Conservation (phyloP, 2,888 invertebrate genomes). For the Phengaris alcon region DNA sequence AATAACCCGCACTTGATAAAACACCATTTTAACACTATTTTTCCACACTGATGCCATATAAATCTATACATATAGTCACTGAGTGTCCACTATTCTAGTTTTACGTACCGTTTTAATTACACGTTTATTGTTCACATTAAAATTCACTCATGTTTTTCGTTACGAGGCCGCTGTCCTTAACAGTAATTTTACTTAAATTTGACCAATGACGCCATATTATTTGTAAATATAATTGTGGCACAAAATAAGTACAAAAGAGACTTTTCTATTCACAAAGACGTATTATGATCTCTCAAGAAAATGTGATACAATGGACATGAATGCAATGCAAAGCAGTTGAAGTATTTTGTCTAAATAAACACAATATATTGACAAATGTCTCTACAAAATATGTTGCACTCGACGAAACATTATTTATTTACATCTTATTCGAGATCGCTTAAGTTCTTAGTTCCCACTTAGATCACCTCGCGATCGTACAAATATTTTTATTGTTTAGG, state of each 20-base stretch:
- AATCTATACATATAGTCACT: no score
- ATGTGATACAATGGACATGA: neutral
- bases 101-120: no score
- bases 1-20: no score
- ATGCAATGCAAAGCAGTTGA: conserved; percentile 29
- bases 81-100: no score
- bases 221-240: neutral
- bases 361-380: conserved; percentile 37
- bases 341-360: conserved; percentile 34
- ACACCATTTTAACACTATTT: no score
- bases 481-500: conserved; percentile 23
- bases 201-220: neutral
- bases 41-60: no score
- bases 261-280: neutral
- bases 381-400: conserved; percentile 33
- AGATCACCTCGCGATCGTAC: conserved; percentile 28
- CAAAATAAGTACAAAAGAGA: neutral
- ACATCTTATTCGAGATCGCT: conserved; percentile 36
- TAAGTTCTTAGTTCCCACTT: conserved; percentile 32
- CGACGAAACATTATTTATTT: conserved; percentile 38
- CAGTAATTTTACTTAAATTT: neutral
- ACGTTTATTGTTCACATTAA: no score
- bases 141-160: no score
- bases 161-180: no score
- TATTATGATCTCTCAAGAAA: neutral